Evolutionary conservation across 2,797 vertebrate species (phyloP).

Genomic region (Pipistrellus kuhlii): DNA sequence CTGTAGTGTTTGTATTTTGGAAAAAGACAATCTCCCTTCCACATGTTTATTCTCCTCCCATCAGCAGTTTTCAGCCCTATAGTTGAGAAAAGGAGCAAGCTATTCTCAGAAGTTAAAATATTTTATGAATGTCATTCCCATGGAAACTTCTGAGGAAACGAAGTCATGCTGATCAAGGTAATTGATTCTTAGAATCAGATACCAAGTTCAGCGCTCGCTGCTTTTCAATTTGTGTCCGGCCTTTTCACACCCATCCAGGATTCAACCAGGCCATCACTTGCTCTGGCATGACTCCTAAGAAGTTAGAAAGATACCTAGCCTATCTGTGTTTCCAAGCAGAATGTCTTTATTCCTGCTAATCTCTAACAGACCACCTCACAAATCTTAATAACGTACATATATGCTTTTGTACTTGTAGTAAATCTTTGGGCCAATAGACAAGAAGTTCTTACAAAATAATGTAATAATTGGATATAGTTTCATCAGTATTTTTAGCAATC

Average conservation of each 20-base stretch:
- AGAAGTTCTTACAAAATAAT: background rate
- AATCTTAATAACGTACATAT: background rate
- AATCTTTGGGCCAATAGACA: background rate
- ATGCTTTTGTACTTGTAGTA: background rate
- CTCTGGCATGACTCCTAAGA: background rate
- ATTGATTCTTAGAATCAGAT: background rate
- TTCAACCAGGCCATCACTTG: background rate
- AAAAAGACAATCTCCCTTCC: background rate
- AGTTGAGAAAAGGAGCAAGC: slow-evolving; percentile 45
- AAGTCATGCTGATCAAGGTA: slow-evolving; percentile 2
- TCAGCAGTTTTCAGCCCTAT: background rate
- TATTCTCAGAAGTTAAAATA: slow-evolving; percentile 14
- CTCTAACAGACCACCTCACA: background rate
- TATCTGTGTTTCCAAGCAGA: background rate
- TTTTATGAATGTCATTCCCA: slow-evolving; percentile 16
- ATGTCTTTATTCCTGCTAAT: background rate
- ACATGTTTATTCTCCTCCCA: slow-evolving; percentile 1
- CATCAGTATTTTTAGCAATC: background rate
- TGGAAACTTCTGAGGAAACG: background rate
- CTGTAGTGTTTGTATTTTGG: background rate
- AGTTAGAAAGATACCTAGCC: slow-evolving; percentile 1
- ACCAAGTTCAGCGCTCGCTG: background rate
- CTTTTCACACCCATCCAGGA: background rate
- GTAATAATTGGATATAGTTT: background rate
- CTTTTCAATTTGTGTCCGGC: background rate